phyloP scores from a whole-genome alignment of 1,140 invertebrate species.

The Caenorhabditis brenneri region DNA sequence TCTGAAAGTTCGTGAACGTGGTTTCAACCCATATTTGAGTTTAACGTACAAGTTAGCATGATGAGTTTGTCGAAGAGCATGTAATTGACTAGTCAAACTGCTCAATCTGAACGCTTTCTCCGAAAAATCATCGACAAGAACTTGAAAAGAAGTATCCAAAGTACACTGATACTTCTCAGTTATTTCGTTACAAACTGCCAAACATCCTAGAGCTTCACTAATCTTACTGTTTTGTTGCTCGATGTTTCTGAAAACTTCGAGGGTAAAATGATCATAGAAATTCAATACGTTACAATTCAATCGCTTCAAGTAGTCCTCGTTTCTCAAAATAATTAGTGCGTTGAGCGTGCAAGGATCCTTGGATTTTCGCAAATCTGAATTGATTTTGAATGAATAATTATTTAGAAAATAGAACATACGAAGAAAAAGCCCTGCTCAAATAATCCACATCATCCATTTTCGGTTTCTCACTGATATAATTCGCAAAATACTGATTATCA shows the following conservation, averaged over 20 bases:
- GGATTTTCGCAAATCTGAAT: constrained; percentile 27
- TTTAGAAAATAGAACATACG: background rate
- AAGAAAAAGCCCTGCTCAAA: constrained; percentile 13
- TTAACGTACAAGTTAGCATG: background rate
- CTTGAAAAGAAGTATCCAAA: constrained; percentile 15
- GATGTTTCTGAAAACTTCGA: background rate
- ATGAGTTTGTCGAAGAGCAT: constrained; percentile 6
- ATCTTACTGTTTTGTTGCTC: constrained; percentile 12
- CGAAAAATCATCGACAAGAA: constrained; percentile 23
- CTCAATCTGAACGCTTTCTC: constrained; percentile 23
- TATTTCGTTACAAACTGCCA: constrained; percentile 7
- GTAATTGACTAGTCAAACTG: constrained; percentile 11
- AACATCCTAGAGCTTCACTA: constrained; percentile 3
- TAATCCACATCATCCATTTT: constrained; percentile 29
- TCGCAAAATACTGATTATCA: constrained; percentile 11
- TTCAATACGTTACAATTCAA: background rate
- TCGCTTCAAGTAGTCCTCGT: background rate
- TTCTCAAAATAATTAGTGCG: constrained; percentile 19
- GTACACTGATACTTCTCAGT: constrained; percentile 24
- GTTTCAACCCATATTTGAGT: too few relatives aligned
- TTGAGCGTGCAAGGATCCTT: background rate
- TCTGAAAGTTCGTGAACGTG: background rate
- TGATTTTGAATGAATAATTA: background rate
- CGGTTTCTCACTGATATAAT: constrained; percentile 28
- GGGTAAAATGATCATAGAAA: background rate